Conservation (phyloP, 2,113 vertebrate species). For the Pavo muticus region DNA sequence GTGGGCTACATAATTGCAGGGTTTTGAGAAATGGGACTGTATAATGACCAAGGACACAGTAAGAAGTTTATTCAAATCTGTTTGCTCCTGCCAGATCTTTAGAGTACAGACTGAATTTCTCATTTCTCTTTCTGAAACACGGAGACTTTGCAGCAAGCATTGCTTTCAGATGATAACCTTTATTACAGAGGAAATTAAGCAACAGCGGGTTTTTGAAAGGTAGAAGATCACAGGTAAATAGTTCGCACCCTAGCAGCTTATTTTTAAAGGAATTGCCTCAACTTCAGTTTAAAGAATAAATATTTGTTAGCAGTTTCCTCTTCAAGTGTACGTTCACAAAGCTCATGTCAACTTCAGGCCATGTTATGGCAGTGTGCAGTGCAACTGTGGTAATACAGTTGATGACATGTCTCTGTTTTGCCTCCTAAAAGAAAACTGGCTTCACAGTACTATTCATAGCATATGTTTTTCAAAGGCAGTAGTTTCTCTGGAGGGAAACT, state of each 20-base stretch:
- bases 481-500: background rate
- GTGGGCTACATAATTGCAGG: background rate
- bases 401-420: background rate
- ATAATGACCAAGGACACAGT: fast-evolving
- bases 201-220: fast-evolving
- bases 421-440: background rate
- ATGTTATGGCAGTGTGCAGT: background rate
- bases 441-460: background rate
- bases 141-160: background rate
- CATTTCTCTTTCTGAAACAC: background rate
- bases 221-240: background rate
- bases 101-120: background rate
- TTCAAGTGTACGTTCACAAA: background rate
- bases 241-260: background rate
- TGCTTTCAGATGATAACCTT: background rate
- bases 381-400: background rate
- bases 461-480: background rate
- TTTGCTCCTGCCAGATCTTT: background rate
- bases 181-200: background rate
- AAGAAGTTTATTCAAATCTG: background rate
- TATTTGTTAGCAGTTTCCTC: background rate
- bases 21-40: background rate
- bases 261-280: background rate
- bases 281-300: background rate
- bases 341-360: background rate